These are phyloP conservation scores for Temnopleurus reevesii DNA, from an alignment of 53 echinoderm and acorn worm genomes.

Conservation along the genomic window DNA sequence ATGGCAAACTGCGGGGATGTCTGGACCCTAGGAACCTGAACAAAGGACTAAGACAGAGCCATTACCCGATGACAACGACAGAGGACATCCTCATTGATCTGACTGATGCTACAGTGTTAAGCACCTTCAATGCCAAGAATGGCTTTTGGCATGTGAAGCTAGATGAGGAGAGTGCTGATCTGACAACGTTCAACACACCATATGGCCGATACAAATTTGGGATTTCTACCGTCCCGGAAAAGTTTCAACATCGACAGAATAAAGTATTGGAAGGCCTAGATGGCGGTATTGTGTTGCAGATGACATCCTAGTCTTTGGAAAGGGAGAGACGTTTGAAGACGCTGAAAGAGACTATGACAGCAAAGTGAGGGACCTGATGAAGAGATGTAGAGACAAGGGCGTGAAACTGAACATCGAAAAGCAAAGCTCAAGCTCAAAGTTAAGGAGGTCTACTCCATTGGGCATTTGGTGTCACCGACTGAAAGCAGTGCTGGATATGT, in stretches of 20 bases:
- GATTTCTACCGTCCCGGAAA: slow-evolving; percentile 40
- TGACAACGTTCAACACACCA: slow-evolving; percentile 65
- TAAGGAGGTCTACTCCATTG: slow-evolving; percentile 53
- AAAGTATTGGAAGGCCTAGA: slow-evolving; percentile 55
- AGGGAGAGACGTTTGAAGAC: slow-evolving; percentile 42
- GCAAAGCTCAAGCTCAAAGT: neutral
- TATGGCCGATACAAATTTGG: slow-evolving; percentile 72
- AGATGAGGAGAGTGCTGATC: slow-evolving; percentile 50
- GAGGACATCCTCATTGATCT: slow-evolving; percentile 40
- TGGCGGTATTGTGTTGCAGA: slow-evolving; percentile 49
- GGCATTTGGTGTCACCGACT: slow-evolving; percentile 51
- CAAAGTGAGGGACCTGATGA: slow-evolving; percentile 54
- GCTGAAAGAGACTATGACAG: slow-evolving; percentile 34
- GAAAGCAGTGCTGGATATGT: slow-evolving; percentile 58
- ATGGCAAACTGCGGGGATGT: slow-evolving; percentile 55
- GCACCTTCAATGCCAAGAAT: slow-evolving; percentile 66
- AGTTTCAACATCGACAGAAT: slow-evolving; percentile 60
- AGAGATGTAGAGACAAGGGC: slow-evolving; percentile 41
- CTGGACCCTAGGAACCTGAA: slow-evolving; percentile 68
- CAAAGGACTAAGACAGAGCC: slow-evolving; percentile 50
- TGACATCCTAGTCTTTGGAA: slow-evolving; percentile 65
- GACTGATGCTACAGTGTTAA: slow-evolving; percentile 40
- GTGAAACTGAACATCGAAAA: slow-evolving; percentile 57
- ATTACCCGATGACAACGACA: slow-evolving; percentile 56
- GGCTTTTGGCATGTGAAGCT: slow-evolving; percentile 66